These are phyloP conservation scores for Molossus alvarezi DNA, from an alignment of 2,797 vertebrate genomes.

Conservation along the genomic window DNA sequence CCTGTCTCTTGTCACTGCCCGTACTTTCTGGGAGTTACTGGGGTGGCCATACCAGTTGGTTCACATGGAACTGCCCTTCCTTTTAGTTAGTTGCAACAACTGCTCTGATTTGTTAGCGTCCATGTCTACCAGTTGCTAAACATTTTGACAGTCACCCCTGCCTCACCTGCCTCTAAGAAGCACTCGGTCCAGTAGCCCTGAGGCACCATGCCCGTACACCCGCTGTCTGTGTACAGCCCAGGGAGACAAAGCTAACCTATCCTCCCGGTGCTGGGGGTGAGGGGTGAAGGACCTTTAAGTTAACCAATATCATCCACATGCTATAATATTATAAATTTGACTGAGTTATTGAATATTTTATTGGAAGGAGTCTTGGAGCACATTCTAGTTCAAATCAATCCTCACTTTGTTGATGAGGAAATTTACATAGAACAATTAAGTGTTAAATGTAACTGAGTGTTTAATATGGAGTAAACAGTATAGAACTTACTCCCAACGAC, in stretches of 20 bases:
- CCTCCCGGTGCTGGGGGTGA: too few relatives aligned
- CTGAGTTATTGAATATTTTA: neutral
- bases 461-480: neutral
- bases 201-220: neutral
- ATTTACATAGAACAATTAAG: neutral
- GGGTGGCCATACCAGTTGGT: neutral
- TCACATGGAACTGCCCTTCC: neutral
- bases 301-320: neutral
- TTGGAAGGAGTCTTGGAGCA: neutral
- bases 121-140: neutral
- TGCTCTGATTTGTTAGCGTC: neutral
- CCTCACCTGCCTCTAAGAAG: neutral
- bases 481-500: neutral
- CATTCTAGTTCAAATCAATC: neutral
- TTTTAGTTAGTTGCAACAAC: neutral
- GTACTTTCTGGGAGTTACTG: accelerated
- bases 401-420: neutral
- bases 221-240: neutral
- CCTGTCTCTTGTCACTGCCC: neutral
- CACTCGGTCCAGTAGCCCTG: neutral
- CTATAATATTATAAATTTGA: neutral
- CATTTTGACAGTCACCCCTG: neutral
- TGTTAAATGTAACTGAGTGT: neutral
- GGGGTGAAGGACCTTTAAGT: neutral
- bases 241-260: neutral